Base-by-base conservation (phyloP, 2,113 vertebrate species). In the Candoia aspera region DNA sequence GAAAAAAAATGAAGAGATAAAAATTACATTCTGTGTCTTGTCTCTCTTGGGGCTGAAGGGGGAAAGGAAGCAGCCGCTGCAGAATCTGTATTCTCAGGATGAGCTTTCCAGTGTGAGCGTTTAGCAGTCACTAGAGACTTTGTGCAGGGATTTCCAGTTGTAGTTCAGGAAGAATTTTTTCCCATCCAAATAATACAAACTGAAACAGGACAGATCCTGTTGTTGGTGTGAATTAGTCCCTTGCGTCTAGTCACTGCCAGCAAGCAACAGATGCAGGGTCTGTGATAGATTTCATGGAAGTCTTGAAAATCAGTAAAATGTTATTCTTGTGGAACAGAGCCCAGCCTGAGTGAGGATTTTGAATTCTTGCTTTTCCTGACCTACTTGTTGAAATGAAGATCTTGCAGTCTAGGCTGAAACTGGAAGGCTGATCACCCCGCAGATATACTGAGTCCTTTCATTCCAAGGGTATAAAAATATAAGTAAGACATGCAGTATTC, bases 261-360 rank as follows among this genome's bases (percentile, higher is more conserved):
- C 33, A 90, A 29, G 23, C 42, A 90, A 90, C 93, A 87, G 91
- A 89, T 92, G 91, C 73, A 91, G 59, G 10, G 53, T 49, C 33
- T 68, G 8, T 90, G 92, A 54, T 86, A 79, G 73, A 37, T 87
- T 92, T 58, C 3, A 9, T 33, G 13, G 42, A 90, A 24, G 64
- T 42, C 15, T 62, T 88, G 68, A 24, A 55, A 87, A 88, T 46
- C 26, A n/a, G 12, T 26, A 62, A 59, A 60, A 21, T 55, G 10
- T 29, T 90, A 26, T 83, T 24, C 55, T 2, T 54, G 4, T 54
- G 89, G 88, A 57, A 55, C 26, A n/a, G 85, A 54, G 57, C 12
- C 19, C 9, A 84, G 29, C 62, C 46, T 62, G 49, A 73, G 90
- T 8, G 33, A 73, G 26, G 49, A 90, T 62, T 93, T 88, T 84